phyloP scores from a whole-genome alignment of 2,888 invertebrate species.

The Cotesia congregata region DNA sequence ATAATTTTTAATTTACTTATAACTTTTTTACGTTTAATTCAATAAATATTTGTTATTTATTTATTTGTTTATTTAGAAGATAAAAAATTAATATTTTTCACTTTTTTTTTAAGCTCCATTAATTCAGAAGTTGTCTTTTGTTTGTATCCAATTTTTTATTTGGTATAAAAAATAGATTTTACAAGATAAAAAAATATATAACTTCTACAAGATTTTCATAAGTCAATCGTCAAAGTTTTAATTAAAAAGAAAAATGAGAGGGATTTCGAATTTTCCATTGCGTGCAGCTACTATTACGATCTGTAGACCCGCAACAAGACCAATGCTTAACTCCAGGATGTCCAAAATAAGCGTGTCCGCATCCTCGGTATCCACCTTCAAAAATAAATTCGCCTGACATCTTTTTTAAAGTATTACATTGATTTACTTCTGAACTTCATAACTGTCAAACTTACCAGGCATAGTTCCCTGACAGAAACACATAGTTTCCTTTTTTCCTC shows the following conservation, averaged over 20 bases:
- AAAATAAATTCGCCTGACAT: not conserved
- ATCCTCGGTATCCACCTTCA: constrained; percentile 74
- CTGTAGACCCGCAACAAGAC: constrained; percentile 81
- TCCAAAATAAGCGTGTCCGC: constrained; percentile 85
- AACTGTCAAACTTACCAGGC: constrained; percentile 73
- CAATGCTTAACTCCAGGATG: constrained; percentile 86
- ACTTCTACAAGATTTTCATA: not conserved
- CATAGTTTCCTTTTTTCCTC: constrained; percentile 77
- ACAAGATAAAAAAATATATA: no score
- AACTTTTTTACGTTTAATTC: no score
- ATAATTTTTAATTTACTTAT: no score
- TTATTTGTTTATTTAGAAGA: no score
- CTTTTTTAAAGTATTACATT: constrained; percentile 25
- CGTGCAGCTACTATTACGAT: constrained; percentile 57
- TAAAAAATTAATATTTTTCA: no score
- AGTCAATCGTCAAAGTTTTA: not conserved
- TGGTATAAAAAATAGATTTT: no score
- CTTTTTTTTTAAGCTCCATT: no score
- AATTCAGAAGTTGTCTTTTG: no score
- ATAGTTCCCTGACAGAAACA: constrained; percentile 83
- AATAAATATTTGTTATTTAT: no score
- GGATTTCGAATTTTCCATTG: constrained; percentile 51
- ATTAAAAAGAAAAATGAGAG: constrained; percentile 50
- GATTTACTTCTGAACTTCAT: not conserved
- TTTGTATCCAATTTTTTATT: no score